Conservation (phyloP, 2,888 invertebrate species). For the Zootermopsis nevadensis region DNA sequence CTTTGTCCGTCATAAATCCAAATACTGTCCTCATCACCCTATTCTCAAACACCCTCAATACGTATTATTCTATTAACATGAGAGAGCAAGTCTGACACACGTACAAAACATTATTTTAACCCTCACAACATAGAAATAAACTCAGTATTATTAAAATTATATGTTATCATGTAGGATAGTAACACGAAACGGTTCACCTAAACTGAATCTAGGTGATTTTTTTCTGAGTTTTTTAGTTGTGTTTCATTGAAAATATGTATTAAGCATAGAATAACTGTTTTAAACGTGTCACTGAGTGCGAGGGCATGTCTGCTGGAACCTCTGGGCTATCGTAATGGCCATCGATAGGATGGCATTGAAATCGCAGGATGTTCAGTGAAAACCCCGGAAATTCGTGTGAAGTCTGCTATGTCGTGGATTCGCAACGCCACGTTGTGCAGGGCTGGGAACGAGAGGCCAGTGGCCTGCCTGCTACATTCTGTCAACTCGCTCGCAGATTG, state of each 20-base stretch:
- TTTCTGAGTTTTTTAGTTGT: no score
- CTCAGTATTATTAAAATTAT: background rate
- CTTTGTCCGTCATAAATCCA: no score
- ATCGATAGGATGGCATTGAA: slow-evolving; percentile 50
- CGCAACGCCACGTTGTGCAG: background rate
- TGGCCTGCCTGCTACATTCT: background rate
- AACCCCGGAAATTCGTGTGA: slow-evolving; percentile 49
- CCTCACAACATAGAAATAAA: no score
- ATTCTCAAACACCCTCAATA: no score
- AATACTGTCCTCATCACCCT: no score
- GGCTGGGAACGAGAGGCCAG: slow-evolving; percentile 14
- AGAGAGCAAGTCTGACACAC: no score
- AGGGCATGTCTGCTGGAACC: background rate
- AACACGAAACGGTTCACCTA: no score
- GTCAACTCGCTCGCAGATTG: background rate
- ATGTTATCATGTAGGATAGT: background rate
- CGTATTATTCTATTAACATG: no score
- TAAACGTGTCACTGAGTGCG: background rate
- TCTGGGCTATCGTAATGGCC: slow-evolving; percentile 45
- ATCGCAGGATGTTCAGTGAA: slow-evolving; percentile 46
- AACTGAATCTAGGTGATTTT: no score
- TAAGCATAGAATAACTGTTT: no score
- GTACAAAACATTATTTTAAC: no score
- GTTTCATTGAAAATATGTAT: no score
- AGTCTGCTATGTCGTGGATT: slow-evolving; percentile 31